A percentile compares a stretch with the other conserved stretches of the same genome.
These are phyloP conservation scores for Cynodonichthys magdalenae DNA, from an alignment of 2,797 vertebrate species.

Conservation along the genomic window DNA sequence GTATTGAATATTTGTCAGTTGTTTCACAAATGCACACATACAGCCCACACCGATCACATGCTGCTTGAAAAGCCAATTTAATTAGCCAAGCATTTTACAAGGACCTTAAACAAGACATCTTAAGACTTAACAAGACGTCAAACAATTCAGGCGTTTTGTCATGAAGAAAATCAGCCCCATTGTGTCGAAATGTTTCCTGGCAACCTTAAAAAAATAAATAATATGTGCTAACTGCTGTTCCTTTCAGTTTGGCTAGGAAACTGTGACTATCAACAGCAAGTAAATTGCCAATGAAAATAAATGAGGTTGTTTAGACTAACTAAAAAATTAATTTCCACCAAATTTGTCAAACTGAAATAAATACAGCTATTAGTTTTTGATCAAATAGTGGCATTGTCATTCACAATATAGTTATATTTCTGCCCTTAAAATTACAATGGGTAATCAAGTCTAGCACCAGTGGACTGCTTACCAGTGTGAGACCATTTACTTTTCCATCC, in stretches of 20 bases:
- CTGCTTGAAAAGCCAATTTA: slow-evolving; percentile 74
- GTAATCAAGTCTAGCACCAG: too few relatives aligned
- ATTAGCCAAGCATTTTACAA: slow-evolving; percentile 74
- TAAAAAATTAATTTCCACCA: slow-evolving; percentile 20
- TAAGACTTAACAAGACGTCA: slow-evolving; percentile 77
- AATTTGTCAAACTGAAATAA: neutral
- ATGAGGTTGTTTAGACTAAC: slow-evolving; percentile 24
- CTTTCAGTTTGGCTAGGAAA: slow-evolving; percentile 42
- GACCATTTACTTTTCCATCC: too few relatives aligned
- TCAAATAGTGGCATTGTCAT: neutral
- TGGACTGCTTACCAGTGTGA: too few relatives aligned
- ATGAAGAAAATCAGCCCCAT: slow-evolving; percentile 67
- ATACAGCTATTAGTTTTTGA: neutral
- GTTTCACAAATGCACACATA: slow-evolving; percentile 64
- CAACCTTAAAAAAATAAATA: slow-evolving; percentile 41
- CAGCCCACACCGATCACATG: slow-evolving; percentile 67
- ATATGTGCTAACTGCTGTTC: slow-evolving; percentile 26
- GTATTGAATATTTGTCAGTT: slow-evolving; percentile 65
- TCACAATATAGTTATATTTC: neutral
- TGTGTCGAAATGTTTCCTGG: slow-evolving; percentile 66
- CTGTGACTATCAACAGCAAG: slow-evolving; percentile 8
- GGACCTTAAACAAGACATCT: slow-evolving; percentile 67
- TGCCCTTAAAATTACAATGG: too few relatives aligned
- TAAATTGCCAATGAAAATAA: slow-evolving; percentile 30
- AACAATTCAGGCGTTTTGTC: slow-evolving; percentile 70